Percentiles rank a stretch among this genome's conserved stretches.
phyloP scores from a whole-genome alignment of 2,113 vertebrate genomes.

The Anseranas semipalmata region DNA sequence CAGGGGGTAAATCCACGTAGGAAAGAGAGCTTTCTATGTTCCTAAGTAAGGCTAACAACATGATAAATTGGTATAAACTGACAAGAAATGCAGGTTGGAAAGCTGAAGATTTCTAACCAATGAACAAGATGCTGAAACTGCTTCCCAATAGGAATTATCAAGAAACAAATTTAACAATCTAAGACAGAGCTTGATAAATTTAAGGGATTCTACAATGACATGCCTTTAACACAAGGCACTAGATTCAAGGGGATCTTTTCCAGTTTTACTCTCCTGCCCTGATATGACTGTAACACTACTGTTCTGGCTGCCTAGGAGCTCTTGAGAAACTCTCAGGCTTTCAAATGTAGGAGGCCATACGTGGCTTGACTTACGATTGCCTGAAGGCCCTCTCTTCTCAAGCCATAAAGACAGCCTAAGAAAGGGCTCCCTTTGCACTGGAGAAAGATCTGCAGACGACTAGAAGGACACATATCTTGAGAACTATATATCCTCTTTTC shows the following conservation, averaged over 20 bases:
- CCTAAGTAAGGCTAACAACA: background rate
- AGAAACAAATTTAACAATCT: background rate
- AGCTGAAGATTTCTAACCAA: background rate
- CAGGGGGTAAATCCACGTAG: accelerated
- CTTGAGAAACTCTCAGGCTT: background rate
- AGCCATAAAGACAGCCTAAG: background rate
- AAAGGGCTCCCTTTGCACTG: background rate
- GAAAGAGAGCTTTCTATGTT: background rate
- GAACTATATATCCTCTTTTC: background rate
- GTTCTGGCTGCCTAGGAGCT: background rate
- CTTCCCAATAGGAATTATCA: background rate
- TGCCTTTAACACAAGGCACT: background rate
- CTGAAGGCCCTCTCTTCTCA: background rate
- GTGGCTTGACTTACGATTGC: background rate
- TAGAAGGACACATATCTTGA: background rate
- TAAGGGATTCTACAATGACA: background rate
- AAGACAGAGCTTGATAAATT: background rate
- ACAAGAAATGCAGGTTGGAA: background rate
- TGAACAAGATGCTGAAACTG: background rate
- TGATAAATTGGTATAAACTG: background rate
- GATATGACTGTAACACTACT: background rate
- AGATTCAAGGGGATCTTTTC: background rate
- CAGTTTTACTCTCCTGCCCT: background rate
- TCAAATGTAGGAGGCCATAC: background rate
- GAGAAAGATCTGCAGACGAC: background rate